Conservation (phyloP, 2,797 vertebrate genomes). For the Sitta carolinensis region DNA sequence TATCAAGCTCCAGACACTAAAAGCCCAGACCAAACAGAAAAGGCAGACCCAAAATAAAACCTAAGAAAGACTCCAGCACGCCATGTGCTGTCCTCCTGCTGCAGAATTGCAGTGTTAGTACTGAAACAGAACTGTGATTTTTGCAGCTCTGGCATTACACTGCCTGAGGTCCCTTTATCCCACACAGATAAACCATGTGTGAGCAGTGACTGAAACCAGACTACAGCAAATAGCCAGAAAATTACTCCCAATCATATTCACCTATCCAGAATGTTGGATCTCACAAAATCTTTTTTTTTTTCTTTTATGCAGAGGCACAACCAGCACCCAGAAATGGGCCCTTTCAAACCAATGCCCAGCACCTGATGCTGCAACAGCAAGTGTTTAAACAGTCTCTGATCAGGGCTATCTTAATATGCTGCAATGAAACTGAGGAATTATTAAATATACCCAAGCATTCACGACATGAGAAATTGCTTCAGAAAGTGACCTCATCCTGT, state of each 20-base stretch:
- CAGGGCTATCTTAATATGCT: neutral
- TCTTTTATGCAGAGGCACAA: neutral
- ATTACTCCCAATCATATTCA: neutral
- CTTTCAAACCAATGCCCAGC: neutral
- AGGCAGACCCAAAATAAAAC: neutral
- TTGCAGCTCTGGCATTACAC: neutral
- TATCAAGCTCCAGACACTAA: neutral
- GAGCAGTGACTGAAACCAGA: neutral
- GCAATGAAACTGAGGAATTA: neutral
- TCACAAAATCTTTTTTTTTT: neutral
- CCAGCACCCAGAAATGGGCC: neutral
- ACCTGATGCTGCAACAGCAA: fast-evolving
- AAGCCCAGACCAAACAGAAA: neutral
- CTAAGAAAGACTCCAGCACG: neutral
- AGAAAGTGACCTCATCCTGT: neutral
- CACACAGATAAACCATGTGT: fast-evolving
- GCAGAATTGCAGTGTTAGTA: neutral
- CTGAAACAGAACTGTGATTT: neutral
- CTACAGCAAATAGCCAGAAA: neutral
- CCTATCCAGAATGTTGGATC: neutral
- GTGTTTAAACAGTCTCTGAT: neutral
- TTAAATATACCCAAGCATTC: neutral
- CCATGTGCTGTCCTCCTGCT: neutral
- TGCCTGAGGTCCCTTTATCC: neutral
- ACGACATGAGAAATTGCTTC: neutral